Evolutionary conservation across 2,888 invertebrate genomes (phyloP), one percentile per base, ranked within the genome.

Genomic region (Pyrocoelia pectoralis): DNA sequence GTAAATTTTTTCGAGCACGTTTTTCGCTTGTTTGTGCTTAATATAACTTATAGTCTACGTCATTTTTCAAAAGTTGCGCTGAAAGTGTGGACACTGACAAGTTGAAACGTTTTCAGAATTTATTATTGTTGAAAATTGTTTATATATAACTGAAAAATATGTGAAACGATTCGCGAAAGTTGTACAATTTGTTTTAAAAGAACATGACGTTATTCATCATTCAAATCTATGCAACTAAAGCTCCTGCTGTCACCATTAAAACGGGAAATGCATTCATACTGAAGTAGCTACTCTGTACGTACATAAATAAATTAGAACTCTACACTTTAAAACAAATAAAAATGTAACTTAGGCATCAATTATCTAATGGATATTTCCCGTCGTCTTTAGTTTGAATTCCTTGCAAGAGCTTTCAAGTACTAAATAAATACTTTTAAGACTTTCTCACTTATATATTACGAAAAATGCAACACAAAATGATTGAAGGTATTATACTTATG

Each of bases 1-100:
- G 33, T 33, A 6, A n/a, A 6, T 8, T 8, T 24, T 24, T 3
- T 24, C 28, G 48, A 24, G 46, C 38, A 41, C 57, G 49, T 55
- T 19, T 49, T 54, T 40, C 43, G 1, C 28, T 4, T 48, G 41
- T 52, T 29, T 12, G 29, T 13, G 18, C 10, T 17, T 43, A 29
- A 63, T 56, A 60, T 55, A 65, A 60, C 60, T 65, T 56, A 54
- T 50, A 57, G 29, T 29, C 12, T 15, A 51, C 40, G 60, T 65
- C 65, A 65, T 65, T 65, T 65, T 65, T 65, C 65, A 65, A 48
- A 48, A 46, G 56, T 65, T 49, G 15, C 53, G 38, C 40, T 46
- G 59, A 65, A 65, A 60, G 43, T 51, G 52, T 51, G 61, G 61
- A 56, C 61, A 56, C 43, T 56, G 61, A 61, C 61, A 56, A 50